Base-by-base conservation (phyloP, 2,797 vertebrate species). In the Rhabdomys pumilio region DNA sequence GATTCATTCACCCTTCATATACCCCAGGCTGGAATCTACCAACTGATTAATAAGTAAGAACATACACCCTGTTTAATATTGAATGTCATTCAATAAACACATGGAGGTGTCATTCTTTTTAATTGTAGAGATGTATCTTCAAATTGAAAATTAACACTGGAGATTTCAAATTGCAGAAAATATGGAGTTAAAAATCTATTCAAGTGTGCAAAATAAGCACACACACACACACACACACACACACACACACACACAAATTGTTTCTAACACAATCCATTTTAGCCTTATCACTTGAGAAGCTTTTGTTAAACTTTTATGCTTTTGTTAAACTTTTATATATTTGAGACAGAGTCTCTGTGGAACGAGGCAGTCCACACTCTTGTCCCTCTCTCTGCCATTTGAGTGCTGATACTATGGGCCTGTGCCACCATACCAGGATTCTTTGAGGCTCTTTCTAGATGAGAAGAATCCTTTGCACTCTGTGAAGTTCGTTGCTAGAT, bases 101-200 rank as follows among this genome's bases (percentile, higher is more conserved):
- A 61, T 84, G 19, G 3, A 47, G 7, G 20, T 61, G 0, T 73
- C 11, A 76, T 0, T 63, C 6, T 59, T 93, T 92, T 77, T 88
- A 31, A 95, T 83, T 72, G 50, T 79, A 41, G 69, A 93, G 29
- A 90, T 89, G 47, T 80, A 2, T 90, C 63, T 94, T 90, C 34
- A 92, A 26, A 75, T 24, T 95, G 61, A 92, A 96, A 90, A 44
- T 81, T 86, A 61, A 65, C 75, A 85, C 47, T 20, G 89, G 81
- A 53, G 3, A 59, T 93, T 80, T 92, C n/a, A 67, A 44, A 86
- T 17, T 87, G 29, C 29, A 57, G 57, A 80, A 59, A 53, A 53
- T 53, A 20, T 2, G 17, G n/a, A 92, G 38, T 47, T 89, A 6
- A 55, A 69, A 77, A 57, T 89, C 57, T 26, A 77, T 61, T 20